phyloP scores from a whole-genome alignment of 2,797 vertebrate genomes.

The Darevskia mixta region DNA sequence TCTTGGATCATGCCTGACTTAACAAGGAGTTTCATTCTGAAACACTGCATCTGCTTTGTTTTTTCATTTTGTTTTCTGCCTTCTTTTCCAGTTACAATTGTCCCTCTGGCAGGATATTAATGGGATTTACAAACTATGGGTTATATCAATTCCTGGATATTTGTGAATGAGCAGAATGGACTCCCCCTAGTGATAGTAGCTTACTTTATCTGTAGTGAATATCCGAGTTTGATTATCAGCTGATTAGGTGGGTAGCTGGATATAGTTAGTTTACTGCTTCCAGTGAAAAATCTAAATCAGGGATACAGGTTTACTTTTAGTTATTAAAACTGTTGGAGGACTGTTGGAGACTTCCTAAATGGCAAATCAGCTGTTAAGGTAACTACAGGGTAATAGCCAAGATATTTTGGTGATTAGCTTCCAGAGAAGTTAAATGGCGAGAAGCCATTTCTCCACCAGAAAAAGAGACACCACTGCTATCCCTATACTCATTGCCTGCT shows the following conservation, averaged over 20 bases:
- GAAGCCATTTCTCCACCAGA: background rate
- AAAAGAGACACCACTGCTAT: no score
- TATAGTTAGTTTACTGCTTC: background rate
- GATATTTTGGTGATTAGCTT: background rate
- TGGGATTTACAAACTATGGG: background rate
- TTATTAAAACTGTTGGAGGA: background rate
- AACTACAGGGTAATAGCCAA: background rate
- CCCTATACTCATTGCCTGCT: no score
- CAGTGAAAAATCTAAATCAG: background rate
- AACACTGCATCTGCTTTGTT: background rate
- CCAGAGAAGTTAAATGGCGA: background rate
- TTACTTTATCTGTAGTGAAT: no score
- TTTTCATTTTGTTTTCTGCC: no score
- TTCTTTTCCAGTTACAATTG: background rate
- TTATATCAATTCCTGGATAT: no score
- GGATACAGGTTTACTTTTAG: background rate
- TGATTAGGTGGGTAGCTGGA: background rate
- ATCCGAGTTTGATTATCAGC: no score
- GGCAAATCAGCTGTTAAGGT: background rate
- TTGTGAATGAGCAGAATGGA: no score
- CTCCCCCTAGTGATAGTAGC: no score
- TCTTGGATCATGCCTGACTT: background rate
- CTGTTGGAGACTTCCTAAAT: background rate
- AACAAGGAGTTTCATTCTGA: background rate
- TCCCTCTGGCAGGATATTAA: background rate